A percentile compares a stretch with the other conserved stretches of the same genome.
phyloP scores from a whole-genome alignment of 2,797 vertebrate genomes.

The Loriculus beryllinus region DNA sequence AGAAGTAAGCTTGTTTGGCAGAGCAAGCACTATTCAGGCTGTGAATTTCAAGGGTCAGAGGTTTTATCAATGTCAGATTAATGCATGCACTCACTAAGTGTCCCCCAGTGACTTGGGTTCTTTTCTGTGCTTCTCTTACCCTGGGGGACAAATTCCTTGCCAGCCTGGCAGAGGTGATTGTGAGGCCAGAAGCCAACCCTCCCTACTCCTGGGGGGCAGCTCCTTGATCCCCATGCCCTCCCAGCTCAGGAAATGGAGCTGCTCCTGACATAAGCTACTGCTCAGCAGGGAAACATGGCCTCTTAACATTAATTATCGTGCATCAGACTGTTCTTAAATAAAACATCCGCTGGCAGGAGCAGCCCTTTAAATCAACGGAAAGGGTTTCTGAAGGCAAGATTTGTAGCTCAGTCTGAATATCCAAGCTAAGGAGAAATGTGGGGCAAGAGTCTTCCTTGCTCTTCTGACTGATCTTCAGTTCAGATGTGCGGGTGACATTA shows the following conservation, averaged over 20 bases:
- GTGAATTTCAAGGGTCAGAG: neutral
- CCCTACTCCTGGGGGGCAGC: neutral
- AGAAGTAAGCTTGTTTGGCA: neutral
- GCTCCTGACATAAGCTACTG: conserved; percentile 4
- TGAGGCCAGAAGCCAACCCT: neutral
- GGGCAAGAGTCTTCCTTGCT: neutral
- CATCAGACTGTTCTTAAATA: conserved; percentile 34
- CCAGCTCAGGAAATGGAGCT: neutral
- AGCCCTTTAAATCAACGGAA: conserved; percentile 1
- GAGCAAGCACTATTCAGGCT: neutral
- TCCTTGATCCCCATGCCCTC: neutral
- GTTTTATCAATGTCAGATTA: neutral
- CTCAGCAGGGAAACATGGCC: conserved; percentile 38
- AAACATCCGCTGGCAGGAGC: conserved; percentile 3
- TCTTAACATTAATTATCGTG: conserved; percentile 1
- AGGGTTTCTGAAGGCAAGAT: neutral
- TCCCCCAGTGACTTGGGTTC: neutral
- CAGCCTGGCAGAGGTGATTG: neutral
- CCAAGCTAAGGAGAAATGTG: neutral
- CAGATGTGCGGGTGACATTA: neutral
- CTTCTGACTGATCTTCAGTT: neutral
- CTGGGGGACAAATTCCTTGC: neutral
- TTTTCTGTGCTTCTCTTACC: neutral
- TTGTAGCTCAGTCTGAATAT: neutral
- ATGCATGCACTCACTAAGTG: neutral